phyloP scores from a whole-genome alignment of 2,113 vertebrate genomes.

The Hippolais icterina region DNA sequence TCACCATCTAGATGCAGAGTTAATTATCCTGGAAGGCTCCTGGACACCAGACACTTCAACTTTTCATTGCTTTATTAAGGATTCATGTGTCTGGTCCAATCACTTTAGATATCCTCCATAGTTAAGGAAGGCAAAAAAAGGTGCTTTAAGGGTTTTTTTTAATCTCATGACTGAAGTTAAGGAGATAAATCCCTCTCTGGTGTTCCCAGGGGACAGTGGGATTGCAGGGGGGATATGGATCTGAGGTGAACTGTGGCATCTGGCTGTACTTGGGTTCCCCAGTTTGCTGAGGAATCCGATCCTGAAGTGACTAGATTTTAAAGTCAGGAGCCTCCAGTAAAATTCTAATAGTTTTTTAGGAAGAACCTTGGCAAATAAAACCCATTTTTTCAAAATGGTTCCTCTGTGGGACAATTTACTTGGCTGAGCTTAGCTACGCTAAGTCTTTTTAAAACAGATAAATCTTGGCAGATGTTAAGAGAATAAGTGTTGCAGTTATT shows the following conservation, averaged over 20 bases:
- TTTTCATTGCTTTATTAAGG: not conserved
- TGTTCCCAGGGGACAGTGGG: not conserved
- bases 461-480: not conserved
- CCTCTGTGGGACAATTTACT: not conserved
- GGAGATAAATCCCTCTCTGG: not conserved
- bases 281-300: not conserved
- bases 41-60: not conserved
- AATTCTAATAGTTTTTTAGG: not conserved
- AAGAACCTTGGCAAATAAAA: not conserved
- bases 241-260: not conserved
- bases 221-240: not conserved
- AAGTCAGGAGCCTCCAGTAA: not conserved
- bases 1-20: not conserved
- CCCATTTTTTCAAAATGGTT: not conserved
- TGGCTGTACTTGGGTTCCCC: not conserved
- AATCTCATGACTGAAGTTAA: not conserved
- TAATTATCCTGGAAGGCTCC: not conserved
- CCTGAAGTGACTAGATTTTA: not conserved
- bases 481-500: not conserved
- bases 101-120: not conserved
- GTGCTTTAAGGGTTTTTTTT: not conserved
- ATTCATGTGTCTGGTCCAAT: not conserved
- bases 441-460: not conserved
- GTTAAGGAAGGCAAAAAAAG: not conserved
- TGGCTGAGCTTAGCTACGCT: not conserved